Evolutionary conservation across 2,113 vertebrate genomes (phyloP), one percentile per base, ranked within the genome.

Genomic region (Promerops cafer): DNA sequence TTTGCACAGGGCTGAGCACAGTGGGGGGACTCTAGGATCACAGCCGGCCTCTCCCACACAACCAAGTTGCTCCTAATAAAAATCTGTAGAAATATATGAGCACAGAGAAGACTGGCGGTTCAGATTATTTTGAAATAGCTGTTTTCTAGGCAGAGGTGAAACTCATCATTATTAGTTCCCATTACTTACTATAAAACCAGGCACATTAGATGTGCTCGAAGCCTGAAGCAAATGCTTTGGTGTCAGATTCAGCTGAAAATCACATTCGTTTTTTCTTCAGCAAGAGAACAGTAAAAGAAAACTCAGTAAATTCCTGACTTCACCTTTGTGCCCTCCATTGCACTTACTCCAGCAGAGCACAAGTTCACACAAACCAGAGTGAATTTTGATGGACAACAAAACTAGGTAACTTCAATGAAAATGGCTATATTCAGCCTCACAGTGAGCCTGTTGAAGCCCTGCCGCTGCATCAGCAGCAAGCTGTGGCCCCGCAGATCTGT

Each of bases 161-260:
- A 79, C 85, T 91, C 85, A 85, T 84, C 20, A 53, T 95, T 96
- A 96, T 96, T 96, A 96, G 89, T 65, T 95, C 63, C 89, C 81
- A 96, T 93, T 87, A 96, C 84, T 97, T 95, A 95, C 93, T 70
- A 96, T 94, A 96, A 96, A 96, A 82, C 65, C 78, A 91, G 87
- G 70, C 78, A 85, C 2, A 13, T 96, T 84, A 96, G 66, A 94
- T 85, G 87, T 66, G 87, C 84, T 86, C 27, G 4, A 92, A 91
- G 93, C 93, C 89, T 84, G 89, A 72, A 96, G 93, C 87, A 84
- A 95, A 87, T 89, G 87, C 91, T 96, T 97, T 91, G 91, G 94
- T 94, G 91, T 94, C 94, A 88, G 87, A 80, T 87, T 87, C 89
- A 94, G 70, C 87, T 96, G 91, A 95, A 97, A 97, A 96, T 93